Evolutionary conservation across 2,113 vertebrate genomes (phyloP).

Genomic region (Micronycteris hirsuta): DNA sequence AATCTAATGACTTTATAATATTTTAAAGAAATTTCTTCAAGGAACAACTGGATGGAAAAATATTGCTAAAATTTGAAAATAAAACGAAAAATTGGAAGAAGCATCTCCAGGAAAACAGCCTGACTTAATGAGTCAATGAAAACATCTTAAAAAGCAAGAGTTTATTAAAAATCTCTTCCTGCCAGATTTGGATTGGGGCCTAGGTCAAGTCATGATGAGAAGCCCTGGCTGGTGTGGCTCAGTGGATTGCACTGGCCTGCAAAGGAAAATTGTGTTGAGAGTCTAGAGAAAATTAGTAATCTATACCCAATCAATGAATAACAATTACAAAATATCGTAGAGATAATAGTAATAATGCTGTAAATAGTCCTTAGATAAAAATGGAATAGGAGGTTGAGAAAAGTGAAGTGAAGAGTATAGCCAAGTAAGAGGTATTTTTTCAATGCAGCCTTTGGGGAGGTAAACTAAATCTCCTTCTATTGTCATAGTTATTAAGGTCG

Average conservation of each 20-base stretch:
- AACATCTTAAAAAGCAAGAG: not conserved
- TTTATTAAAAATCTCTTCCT: not conserved
- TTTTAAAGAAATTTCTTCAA: not conserved
- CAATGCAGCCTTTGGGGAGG: not conserved
- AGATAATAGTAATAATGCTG: not conserved
- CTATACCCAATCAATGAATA: not conserved
- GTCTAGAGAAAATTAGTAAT: not conserved
- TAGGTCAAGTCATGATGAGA: not conserved
- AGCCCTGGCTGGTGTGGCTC: too few species aligned
- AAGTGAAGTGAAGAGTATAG: not conserved
- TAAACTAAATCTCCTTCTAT: not conserved
- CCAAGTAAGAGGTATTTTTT: not conserved
- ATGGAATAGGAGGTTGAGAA: not conserved
- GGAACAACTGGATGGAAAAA: not conserved
- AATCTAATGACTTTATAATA: not conserved
- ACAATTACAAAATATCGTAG: not conserved
- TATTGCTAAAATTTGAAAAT: conserved; percentile 7
- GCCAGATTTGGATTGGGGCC: not conserved
- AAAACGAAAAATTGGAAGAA: not conserved
- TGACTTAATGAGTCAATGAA: not conserved
- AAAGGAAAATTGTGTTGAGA: not conserved
- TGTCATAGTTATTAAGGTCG: not conserved
- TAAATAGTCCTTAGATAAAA: not conserved
- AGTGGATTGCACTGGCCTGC: too few species aligned
- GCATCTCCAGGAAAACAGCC: not conserved